phyloP scores from a whole-genome alignment of 2,113 vertebrate species.

The Colinus virginianus region DNA sequence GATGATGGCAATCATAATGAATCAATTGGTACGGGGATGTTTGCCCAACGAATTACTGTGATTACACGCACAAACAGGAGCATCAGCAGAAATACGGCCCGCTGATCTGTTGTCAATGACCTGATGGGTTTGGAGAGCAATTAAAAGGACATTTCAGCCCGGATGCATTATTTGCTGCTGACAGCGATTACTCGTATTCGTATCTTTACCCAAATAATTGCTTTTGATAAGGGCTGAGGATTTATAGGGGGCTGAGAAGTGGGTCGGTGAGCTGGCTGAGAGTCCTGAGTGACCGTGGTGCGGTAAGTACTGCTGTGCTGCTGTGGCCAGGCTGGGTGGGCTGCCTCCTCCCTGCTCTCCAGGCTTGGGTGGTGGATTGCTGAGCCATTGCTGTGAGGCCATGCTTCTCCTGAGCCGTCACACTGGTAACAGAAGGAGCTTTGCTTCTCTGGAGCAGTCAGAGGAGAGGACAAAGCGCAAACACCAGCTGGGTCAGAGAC shows the following conservation, averaged over 20 bases:
- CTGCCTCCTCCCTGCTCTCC: neutral
- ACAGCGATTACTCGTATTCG: neutral
- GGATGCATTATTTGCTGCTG: slow-evolving; percentile 36
- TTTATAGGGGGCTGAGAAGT: slow-evolving; percentile 53
- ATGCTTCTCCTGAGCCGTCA: neutral
- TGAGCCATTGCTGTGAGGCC: neutral
- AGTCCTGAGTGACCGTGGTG: neutral
- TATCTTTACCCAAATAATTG: slow-evolving; percentile 61
- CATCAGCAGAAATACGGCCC: slow-evolving; percentile 36
- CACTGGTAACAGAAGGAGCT: neutral
- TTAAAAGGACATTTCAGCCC: slow-evolving; percentile 58
- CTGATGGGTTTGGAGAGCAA: neutral
- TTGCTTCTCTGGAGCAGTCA: neutral
- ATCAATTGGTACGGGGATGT: slow-evolving; percentile 41
- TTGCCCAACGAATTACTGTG: slow-evolving; percentile 60
- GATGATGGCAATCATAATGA: neutral
- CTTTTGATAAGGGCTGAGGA: slow-evolving; percentile 62
- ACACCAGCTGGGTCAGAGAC: neutral
- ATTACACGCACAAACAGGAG: slow-evolving; percentile 7
- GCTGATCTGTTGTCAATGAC: neutral
- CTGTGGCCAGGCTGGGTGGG: rapidly evolving
- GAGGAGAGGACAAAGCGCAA: neutral
- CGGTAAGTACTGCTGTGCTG: slow-evolving; percentile 37
- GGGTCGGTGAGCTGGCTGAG: neutral
- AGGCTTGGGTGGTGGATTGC: neutral